phyloP scores from a whole-genome alignment of 2,113 vertebrate genomes.

The Tachysurus vachellii region DNA sequence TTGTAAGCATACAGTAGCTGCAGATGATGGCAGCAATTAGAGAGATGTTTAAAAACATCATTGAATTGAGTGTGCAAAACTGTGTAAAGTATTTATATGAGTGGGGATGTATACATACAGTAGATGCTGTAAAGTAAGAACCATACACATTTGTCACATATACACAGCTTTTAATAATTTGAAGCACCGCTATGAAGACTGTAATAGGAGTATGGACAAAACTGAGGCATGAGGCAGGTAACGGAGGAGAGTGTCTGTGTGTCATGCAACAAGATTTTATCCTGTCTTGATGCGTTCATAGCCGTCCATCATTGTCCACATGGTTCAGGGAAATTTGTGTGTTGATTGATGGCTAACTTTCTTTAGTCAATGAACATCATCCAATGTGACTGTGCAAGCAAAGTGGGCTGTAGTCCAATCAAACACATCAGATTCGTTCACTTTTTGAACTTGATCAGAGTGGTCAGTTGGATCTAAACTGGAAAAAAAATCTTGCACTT shows the following conservation, averaged over 20 bases:
- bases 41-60: too few species aligned
- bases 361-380: not conserved
- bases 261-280: not conserved
- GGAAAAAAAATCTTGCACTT: too few species aligned
- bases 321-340: not conserved
- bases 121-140: not conserved
- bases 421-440: not conserved
- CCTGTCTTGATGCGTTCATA: not conserved
- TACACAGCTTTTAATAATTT: not conserved
- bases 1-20: too few species aligned
- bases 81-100: not conserved
- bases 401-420: not conserved
- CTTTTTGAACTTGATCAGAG: not conserved
- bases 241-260: not conserved
- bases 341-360: not conserved
- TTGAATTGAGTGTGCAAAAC: too few species aligned
- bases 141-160: too few species aligned
- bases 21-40: too few species aligned
- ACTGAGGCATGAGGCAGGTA: not conserved
- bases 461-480: not conserved
- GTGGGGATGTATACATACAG: too few species aligned
- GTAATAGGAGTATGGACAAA: not conserved
- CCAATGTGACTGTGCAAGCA: not conserved
- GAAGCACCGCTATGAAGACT: not conserved
- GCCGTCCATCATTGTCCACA: not conserved